Conservation (phyloP, 2,888 invertebrate species). For the Oligia latruncula region DNA sequence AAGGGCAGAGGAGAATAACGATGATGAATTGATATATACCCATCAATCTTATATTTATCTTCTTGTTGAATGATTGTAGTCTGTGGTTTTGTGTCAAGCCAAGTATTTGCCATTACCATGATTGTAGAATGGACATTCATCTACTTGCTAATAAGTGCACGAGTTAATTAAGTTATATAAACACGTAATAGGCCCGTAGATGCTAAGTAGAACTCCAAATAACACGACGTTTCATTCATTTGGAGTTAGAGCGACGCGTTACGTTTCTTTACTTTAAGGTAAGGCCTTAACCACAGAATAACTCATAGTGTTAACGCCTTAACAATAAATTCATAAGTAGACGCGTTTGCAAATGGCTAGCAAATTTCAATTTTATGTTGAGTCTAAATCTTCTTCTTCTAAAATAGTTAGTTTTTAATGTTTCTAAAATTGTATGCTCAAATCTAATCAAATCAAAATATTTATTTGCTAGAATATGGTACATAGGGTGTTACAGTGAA, state of each 20-base stretch:
- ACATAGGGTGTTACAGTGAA: too few species aligned
- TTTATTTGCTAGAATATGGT: too few species aligned
- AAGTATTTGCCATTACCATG: neutral
- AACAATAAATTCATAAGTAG: neutral
- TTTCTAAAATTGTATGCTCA: neutral
- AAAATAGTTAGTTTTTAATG: neutral
- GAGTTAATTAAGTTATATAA: slow-evolving; percentile 30
- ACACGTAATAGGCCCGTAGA: slow-evolving; percentile 20
- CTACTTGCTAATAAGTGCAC: slow-evolving; percentile 21
- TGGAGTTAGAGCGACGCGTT: neutral
- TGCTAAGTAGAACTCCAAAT: slow-evolving; percentile 31
- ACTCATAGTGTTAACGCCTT: too few species aligned
- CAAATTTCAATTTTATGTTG: neutral
- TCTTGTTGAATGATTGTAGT: neutral
- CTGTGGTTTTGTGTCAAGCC: neutral
- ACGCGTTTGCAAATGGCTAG: neutral
- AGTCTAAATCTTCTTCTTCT: neutral
- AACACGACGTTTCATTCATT: slow-evolving; percentile 28
- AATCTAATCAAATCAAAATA: too few species aligned
- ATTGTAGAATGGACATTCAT: slow-evolving; percentile 33
- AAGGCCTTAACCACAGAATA: neutral
- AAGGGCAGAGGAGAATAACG: neutral
- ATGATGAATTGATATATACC: neutral
- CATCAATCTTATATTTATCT: neutral
- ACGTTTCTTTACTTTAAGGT: too few species aligned